Percentiles rank a stretch among this genome's conserved stretches.
phyloP scores from a whole-genome alignment of 2,797 vertebrate genomes.

The Aviceda cuculoides region DNA sequence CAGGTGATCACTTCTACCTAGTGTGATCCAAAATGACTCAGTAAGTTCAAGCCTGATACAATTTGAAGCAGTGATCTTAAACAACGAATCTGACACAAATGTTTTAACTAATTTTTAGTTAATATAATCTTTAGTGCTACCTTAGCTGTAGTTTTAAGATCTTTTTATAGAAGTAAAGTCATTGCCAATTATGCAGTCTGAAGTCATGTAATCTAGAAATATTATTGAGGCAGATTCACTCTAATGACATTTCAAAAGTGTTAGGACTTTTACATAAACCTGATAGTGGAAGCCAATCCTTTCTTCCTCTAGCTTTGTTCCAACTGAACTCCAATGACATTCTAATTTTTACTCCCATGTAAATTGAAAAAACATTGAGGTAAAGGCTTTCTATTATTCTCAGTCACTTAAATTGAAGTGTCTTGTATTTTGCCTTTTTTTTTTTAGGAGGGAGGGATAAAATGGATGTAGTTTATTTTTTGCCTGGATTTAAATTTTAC shows the following conservation, averaged over 20 bases:
- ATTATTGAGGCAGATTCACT: not conserved
- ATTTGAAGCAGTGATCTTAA: not conserved
- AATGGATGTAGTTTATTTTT: not conserved
- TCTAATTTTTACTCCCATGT: not conserved
- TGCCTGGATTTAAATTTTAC: not conserved
- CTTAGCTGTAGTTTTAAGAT: not conserved
- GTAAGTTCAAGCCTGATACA: not conserved
- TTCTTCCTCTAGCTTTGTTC: not conserved
- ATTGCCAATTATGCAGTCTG: not conserved
- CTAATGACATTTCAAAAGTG: not conserved
- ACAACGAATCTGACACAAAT: rapidly evolving
- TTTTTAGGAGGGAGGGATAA: not conserved
- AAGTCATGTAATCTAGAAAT: not conserved
- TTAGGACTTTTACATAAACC: not conserved
- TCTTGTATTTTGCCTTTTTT: not conserved
- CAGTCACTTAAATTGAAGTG: not conserved
- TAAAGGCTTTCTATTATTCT: not conserved
- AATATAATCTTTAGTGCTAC: not conserved
- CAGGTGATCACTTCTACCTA: not conserved
- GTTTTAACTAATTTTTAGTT: not conserved
- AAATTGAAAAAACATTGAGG: not conserved
- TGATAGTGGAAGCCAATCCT: not conserved
- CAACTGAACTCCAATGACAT: not conserved
- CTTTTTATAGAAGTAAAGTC: not conserved
- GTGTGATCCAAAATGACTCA: not conserved